A percentile compares a stretch with the other conserved stretches of the same genome.
phyloP scores from a whole-genome alignment of 2,113 vertebrate genomes.

The Halcyon senegalensis region DNA sequence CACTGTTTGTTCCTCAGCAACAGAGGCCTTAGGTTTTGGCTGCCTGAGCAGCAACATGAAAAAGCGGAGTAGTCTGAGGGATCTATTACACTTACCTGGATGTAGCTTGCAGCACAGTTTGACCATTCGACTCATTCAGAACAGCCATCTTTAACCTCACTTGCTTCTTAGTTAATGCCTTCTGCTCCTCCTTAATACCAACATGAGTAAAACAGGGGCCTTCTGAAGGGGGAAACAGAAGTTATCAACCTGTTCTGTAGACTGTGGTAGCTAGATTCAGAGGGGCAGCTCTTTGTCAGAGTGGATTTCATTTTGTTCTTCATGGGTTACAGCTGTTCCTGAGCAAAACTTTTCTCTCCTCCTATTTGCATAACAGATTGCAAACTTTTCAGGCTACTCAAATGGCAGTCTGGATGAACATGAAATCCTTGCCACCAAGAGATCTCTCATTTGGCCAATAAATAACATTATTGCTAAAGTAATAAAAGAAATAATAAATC shows the following conservation, averaged over 20 bases:
- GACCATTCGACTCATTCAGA: not conserved
- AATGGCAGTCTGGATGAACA: not conserved
- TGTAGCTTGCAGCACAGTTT: not conserved
- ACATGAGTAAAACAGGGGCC: not conserved
- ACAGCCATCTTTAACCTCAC: not conserved
- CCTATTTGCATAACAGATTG: not conserved
- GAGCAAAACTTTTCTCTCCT: not conserved
- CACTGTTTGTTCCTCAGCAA: not conserved
- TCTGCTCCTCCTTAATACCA: not conserved
- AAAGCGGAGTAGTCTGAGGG: not conserved
- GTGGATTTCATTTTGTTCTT: slow-evolving; percentile 1
- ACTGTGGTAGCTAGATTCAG: not conserved
- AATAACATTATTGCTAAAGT: not conserved
- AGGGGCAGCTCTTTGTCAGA: not conserved
- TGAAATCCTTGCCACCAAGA: not conserved
- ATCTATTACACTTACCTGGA: not conserved
- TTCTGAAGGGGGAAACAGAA: not conserved
- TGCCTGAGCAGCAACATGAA: not conserved
- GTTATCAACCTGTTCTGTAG: not conserved
- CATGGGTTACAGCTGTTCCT: not conserved
- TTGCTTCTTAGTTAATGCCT: not conserved
- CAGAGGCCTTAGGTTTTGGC: not conserved
- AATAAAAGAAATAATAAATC: slow-evolving; percentile 28
- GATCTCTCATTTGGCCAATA: not conserved
- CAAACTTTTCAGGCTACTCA: not conserved